phyloP scores from a whole-genome alignment of 2,888 invertebrate genomes.

The Drosophila fungiperda region DNA sequence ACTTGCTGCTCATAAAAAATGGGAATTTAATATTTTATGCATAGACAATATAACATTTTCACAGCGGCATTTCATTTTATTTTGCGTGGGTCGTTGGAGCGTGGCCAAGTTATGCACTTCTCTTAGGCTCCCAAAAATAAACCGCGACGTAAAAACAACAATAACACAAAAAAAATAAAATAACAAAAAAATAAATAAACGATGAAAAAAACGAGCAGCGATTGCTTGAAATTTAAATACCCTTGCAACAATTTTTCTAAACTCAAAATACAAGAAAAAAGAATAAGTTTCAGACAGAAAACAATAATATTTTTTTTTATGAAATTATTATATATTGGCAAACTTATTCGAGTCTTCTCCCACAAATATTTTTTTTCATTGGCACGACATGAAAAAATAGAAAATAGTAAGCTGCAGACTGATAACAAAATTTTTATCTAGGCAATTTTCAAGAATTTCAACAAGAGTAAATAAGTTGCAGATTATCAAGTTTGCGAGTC shows the following conservation, averaged over 20 bases:
- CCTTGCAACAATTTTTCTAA: neutral
- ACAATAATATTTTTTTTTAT: neutral
- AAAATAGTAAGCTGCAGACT: neutral
- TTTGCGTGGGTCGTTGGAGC: constrained; percentile 72
- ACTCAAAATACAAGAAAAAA: neutral
- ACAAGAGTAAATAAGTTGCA: neutral
- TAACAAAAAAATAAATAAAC: constrained; percentile 21
- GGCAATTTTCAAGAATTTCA: neutral
- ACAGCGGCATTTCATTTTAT: constrained; percentile 43
- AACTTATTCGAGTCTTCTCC: neutral
- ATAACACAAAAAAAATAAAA: constrained; percentile 13
- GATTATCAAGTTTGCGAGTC: neutral
- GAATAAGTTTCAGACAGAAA: too few species aligned
- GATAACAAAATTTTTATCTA: neutral
- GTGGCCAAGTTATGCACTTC: constrained; percentile 78
- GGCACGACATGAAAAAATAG: neutral
- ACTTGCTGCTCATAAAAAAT: constrained; percentile 77
- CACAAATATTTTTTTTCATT: neutral
- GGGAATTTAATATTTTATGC: constrained; percentile 66
- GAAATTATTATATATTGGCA: neutral
- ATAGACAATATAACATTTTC: constrained; percentile 62
- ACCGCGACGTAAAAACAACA: constrained; percentile 51
- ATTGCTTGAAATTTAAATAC: constrained; percentile 9
- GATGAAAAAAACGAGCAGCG: constrained; percentile 6
- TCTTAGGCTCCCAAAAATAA: constrained; percentile 69